A percentile compares a stretch with the other conserved stretches of the same genome.
phyloP scores from a whole-genome alignment of 2,113 vertebrate genomes.

The Pseudorhombus dupliciocellatus region DNA sequence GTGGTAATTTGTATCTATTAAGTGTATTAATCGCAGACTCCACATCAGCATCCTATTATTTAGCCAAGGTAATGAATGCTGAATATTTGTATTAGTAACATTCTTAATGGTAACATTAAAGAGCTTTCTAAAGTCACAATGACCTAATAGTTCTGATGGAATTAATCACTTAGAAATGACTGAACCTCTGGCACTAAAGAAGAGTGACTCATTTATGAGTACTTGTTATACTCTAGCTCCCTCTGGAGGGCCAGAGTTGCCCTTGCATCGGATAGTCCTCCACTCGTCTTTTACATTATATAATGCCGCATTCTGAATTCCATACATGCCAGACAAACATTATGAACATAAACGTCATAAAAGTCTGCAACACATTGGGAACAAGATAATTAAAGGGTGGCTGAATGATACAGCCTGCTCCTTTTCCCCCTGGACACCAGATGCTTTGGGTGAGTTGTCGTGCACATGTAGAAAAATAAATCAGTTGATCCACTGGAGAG shows the following conservation, averaged over 20 bases:
- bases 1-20: not conserved
- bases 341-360: not conserved
- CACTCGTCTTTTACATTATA: not conserved
- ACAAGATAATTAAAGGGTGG: not conserved
- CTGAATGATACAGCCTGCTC: not conserved
- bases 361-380: not conserved
- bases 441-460: not conserved
- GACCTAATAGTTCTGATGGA: not conserved
- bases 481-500: not conserved
- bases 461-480: not conserved
- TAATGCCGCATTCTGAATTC: not conserved
- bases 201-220: not conserved
- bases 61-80: not conserved
- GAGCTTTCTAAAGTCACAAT: not conserved
- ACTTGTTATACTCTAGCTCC: slow-evolving; percentile 52
- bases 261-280: not conserved
- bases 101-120: not conserved
- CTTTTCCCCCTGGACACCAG: not conserved
- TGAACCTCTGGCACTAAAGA: not conserved
- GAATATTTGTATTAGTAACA: not conserved
- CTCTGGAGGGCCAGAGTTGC: slow-evolving; percentile 54
- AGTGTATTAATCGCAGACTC: not conserved
- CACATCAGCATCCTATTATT: not conserved
- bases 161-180: not conserved
- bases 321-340: not conserved